Percentiles rank a stretch among this genome's conserved stretches.
phyloP scores from a whole-genome alignment of 2,113 vertebrate genomes.

The Anseranas semipalmata region DNA sequence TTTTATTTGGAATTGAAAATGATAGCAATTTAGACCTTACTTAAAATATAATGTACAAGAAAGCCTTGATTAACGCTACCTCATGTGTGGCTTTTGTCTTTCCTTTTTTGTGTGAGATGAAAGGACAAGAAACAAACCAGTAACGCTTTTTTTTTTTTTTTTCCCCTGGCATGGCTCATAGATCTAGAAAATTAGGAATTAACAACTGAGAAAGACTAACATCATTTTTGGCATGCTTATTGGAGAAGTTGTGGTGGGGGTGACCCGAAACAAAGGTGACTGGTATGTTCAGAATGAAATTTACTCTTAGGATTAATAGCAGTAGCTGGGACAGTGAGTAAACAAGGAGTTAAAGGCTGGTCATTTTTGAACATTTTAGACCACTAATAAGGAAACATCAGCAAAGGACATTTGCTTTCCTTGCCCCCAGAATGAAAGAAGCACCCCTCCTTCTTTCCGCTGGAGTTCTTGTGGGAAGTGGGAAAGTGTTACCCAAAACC shows the following conservation, averaged over 20 bases:
- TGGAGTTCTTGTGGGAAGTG: rapidly evolving
- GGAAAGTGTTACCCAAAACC: not conserved
- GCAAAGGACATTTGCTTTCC: not conserved
- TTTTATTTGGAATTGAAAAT: not conserved
- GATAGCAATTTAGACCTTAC: not conserved
- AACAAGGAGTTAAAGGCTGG: not conserved
- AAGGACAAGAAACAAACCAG: not conserved
- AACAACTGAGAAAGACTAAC: not conserved
- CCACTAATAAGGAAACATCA: not conserved
- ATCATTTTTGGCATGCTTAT: not conserved
- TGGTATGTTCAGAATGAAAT: not conserved
- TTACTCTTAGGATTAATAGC: not conserved
- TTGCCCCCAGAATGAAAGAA: not conserved
- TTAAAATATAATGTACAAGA: not conserved
- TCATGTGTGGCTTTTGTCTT: not conserved
- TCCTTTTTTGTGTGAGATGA: not conserved
- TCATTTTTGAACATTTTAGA: not conserved
- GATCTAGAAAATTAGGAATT: not conserved
- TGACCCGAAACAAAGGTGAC: not conserved
- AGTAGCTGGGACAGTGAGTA: not conserved
- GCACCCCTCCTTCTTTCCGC: not conserved
- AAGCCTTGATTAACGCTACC: not conserved
- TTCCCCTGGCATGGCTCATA: not conserved
- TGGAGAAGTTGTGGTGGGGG: not conserved
- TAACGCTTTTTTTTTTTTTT: not conserved